Conservation (phyloP, 2,888 invertebrate species). For the Lagria hirta region DNA sequence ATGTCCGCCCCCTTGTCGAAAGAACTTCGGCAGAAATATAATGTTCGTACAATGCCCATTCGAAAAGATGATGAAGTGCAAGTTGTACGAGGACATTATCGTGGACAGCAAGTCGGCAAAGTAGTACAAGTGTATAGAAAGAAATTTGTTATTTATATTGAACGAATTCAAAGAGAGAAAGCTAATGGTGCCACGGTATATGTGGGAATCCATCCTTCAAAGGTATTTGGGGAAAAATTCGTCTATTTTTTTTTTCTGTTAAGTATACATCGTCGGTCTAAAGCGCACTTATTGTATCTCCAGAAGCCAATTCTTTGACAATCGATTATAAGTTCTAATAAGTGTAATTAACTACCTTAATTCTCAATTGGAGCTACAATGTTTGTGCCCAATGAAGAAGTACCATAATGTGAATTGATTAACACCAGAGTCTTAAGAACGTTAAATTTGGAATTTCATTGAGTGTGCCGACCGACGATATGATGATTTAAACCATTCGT, state of each 20-base stretch:
- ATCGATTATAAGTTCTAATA: no score
- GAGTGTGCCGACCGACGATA: no score
- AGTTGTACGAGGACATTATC: slow-evolving; percentile 98
- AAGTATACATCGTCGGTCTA: no score
- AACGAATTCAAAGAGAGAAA: slow-evolving; percentile 98
- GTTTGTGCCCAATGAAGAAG: no score
- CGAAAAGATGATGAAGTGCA: slow-evolving; percentile 99
- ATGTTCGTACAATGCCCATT: slow-evolving; percentile 97
- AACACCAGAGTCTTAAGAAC: no score
- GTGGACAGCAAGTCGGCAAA: slow-evolving; percentile 98
- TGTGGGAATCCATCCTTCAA: slow-evolving; percentile 98
- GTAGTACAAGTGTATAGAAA: slow-evolving; percentile 98
- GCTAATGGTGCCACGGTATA: slow-evolving; percentile 98
- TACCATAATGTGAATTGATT: no score
- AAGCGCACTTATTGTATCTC: background rate
- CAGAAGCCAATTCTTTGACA: no score
- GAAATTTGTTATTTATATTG: slow-evolving; percentile 98
- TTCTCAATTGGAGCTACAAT: no score
- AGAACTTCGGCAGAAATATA: slow-evolving; percentile 96
- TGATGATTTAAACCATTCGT: slow-evolving; percentile 69
- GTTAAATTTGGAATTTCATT: no score
- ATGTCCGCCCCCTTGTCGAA: slow-evolving; percentile 98
- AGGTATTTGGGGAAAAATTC: no score
- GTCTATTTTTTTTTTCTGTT: no score
- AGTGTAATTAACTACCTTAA: no score